Evolutionary conservation across 1,140 invertebrate genomes (phyloP).

Genomic region (Drosophila albomicans): DNA sequence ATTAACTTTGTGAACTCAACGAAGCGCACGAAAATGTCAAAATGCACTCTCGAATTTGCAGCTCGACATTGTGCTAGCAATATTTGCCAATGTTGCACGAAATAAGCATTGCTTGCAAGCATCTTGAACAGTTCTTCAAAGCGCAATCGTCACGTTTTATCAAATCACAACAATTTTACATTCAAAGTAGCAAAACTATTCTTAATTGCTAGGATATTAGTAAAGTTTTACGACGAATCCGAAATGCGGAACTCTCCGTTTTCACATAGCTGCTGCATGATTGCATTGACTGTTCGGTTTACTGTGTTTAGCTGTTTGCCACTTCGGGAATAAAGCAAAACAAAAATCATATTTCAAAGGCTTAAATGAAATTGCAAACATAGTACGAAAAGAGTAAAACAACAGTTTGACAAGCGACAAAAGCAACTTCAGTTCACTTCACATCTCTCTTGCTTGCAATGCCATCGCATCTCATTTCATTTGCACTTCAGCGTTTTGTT

Average conservation of each 20-base stretch:
- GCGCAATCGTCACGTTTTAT: conserved; percentile 3
- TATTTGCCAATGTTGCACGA: conserved; percentile 21
- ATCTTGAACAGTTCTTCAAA: conserved; percentile 1
- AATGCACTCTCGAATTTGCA: conserved; percentile 64
- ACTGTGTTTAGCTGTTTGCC: conserved; percentile 12
- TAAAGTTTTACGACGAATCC: neutral
- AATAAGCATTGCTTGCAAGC: neutral
- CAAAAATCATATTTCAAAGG: conserved; percentile 59
- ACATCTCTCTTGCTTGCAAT: conserved; percentile 16
- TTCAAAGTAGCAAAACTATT: too few relatives aligned
- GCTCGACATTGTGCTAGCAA: conserved; percentile 1
- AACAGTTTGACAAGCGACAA: conserved; percentile 43
- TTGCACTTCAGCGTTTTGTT: conserved; percentile 63
- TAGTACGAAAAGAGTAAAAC: conserved; percentile 38
- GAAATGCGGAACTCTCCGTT: neutral
- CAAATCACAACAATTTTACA: neutral
- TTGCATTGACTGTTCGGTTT: conserved; percentile 27
- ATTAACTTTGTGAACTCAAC: conserved; percentile 73
- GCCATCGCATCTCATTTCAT: conserved; percentile 45
- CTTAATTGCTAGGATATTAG: neutral
- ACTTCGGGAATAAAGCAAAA: conserved; percentile 26
- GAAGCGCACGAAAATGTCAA: conserved; percentile 78
- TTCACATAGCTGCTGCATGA: conserved; percentile 2
- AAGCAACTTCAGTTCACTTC: neutral
- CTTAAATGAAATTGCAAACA: conserved; percentile 55